Conservation (phyloP, 1,140 invertebrate species). For the Solenopsis fugax region DNA sequence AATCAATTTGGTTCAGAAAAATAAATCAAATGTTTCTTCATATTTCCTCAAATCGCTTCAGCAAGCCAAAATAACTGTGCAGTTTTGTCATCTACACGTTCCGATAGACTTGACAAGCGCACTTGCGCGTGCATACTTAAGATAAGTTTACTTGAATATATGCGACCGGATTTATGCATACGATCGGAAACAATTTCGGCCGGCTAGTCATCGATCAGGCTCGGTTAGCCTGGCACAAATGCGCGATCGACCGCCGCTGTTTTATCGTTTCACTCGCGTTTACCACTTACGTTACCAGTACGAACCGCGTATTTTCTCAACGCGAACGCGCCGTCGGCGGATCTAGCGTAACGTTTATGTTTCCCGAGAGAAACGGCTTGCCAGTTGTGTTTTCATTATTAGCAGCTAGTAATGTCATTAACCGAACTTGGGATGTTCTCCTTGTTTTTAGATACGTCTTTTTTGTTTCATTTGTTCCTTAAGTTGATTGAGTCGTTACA, state of each 20-base stretch:
- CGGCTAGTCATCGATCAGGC: background rate
- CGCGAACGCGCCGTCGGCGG: slow-evolving; percentile 5
- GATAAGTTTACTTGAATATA: too few relatives aligned
- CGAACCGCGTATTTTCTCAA: slow-evolving; percentile 38
- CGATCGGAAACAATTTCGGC: slow-evolving; percentile 1
- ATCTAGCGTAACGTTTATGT: slow-evolving; percentile 44
- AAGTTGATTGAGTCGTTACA: background rate
- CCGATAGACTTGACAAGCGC: too few relatives aligned
- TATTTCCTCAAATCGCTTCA: too few relatives aligned
- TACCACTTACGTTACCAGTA: slow-evolving; percentile 32
- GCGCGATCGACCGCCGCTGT: background rate
- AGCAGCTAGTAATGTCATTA: slow-evolving; percentile 10
- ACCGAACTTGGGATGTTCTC: background rate
- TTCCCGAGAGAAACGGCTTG: slow-evolving; percentile 13
- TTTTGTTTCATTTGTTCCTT: background rate
- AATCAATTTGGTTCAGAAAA: too few relatives aligned
- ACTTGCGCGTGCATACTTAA: too few relatives aligned
- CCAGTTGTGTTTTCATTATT: slow-evolving; percentile 17
- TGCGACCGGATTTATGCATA: background rate
- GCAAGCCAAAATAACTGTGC: too few relatives aligned
- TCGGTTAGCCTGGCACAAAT: background rate
- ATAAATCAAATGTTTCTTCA: too few relatives aligned
- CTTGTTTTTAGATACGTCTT: background rate
- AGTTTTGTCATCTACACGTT: too few relatives aligned
- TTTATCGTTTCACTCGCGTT: slow-evolving; percentile 15